Base-by-base conservation (phyloP, 2,888 invertebrate genomes). In the Himalopsyche tibetana region DNA sequence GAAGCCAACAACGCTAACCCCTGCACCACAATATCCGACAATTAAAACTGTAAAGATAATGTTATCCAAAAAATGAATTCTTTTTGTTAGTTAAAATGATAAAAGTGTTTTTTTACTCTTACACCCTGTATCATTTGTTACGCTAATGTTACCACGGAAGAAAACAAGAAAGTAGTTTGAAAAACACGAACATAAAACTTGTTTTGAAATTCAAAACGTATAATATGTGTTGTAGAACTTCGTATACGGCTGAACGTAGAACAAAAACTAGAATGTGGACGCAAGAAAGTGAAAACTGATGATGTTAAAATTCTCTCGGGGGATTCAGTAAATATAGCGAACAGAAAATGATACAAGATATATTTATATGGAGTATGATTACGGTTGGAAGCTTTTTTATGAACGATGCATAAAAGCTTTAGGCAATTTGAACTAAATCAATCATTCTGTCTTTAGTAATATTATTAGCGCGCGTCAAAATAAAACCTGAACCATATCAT, bases 171-270 rank as follows among this genome's bases (percentile, higher is more conserved):
- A 63, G 6, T 0, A 63, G 8, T 63, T 19, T 56, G 56, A 56
- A 63, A 63, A 63, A 63, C 63, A 63, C 63, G 63, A 63, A 63
- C 63, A 19, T 9, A 19, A 63, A 63, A 63, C 63, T 19, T 63
- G 63, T 63, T 63, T 63, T 63, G 63, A 63, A 19, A 63, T 63
- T 63, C 63, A 63, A 19, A 63, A 63, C n/a, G 63, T 11, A 63
- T 4, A 63, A n/a, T 63, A 63, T 28, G 11, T 63, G 56, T 2
- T 63, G 63, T 63, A 19, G 63, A 63, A 63, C 63, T 63, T 63
- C 63, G 19, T 63, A 63, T n/a, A 63, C 8, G 63, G 9, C 6
- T 28, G 8, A 28, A 63, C 19, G 63, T 63, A 28, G 63, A 63
- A 63, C 63, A 63, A 63, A 63, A 28, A 63, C 19, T 63, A 19